A percentile compares a stretch with the other conserved stretches of the same genome.
Conservation (phyloP, 1,140 invertebrate species). For the Glossosoma conforme region DNA sequence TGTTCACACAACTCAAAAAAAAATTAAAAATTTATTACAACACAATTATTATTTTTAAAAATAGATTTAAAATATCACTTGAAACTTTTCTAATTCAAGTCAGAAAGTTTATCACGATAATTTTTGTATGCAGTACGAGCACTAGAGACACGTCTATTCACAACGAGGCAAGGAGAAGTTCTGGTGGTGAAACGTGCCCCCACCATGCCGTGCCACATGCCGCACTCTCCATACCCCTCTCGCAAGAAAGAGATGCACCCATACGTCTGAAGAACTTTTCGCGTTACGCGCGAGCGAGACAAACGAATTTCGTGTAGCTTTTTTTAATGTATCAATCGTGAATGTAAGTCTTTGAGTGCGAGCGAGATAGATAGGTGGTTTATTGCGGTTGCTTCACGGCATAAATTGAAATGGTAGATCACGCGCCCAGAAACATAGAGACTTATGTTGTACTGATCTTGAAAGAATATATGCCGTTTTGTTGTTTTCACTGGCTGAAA, state of each 20-base stretch:
- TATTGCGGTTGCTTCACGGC: neutral
- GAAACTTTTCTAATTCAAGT: too few relatives aligned
- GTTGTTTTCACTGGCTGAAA: too few relatives aligned
- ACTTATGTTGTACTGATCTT: too few relatives aligned
- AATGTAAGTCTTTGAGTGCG: too few relatives aligned
- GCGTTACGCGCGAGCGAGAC: slow-evolving; percentile 12
- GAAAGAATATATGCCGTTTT: too few relatives aligned
- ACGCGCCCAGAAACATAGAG: too few relatives aligned
- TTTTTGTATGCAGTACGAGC: too few relatives aligned
- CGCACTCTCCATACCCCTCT: slow-evolving; percentile 16
- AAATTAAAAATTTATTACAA: too few relatives aligned
- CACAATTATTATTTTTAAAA: too few relatives aligned
- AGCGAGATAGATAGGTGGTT: slow-evolving; percentile 35
- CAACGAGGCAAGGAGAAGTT: slow-evolving; percentile 41
- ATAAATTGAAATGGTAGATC: slow-evolving; percentile 33
- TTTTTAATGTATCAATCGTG: slow-evolving; percentile 1
- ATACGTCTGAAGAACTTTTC: neutral
- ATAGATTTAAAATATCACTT: too few relatives aligned
- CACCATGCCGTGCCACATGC: slow-evolving; percentile 33
- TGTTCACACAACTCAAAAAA: slow-evolving; percentile 13
- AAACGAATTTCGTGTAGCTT: slow-evolving; percentile 11
- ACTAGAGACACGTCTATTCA: slow-evolving; percentile 35
- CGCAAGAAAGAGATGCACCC: neutral
- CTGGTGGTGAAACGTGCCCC: slow-evolving; percentile 42
- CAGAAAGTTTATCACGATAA: too few relatives aligned